A percentile compares a stretch with the other conserved stretches of the same genome.
Evolutionary conservation across 2,113 vertebrate genomes (phyloP).

Genomic region (Aptenodytes patagonicus): DNA sequence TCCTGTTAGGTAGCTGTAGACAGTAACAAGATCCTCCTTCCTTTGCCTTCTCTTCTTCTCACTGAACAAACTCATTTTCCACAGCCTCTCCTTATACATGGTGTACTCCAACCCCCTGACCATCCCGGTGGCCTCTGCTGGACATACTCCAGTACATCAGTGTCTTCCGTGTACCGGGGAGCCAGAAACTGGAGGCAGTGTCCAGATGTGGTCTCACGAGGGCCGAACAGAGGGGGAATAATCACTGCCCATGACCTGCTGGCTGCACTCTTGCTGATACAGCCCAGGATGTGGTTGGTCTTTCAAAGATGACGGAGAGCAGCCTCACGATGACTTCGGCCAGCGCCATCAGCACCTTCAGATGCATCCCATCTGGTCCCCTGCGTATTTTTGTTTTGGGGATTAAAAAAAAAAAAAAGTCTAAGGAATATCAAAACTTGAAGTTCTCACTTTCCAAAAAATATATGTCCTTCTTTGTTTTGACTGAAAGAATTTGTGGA

Average conservation of each 20-base stretch:
- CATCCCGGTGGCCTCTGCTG: not conserved
- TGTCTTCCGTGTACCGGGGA: not conserved
- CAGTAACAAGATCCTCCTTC: not conserved
- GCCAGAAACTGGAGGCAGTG: not conserved
- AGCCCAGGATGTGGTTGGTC: not conserved
- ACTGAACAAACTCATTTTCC: not conserved
- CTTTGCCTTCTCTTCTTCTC: not conserved
- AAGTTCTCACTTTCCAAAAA: not conserved
- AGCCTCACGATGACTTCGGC: not conserved
- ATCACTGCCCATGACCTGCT: not conserved
- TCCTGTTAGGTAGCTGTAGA: not conserved
- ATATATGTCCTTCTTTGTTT: not conserved
- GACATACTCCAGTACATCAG: not conserved
- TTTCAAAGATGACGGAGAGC: not conserved
- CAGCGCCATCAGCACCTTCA: not conserved
- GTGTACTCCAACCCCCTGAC: not conserved
- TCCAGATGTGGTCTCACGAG: not conserved
- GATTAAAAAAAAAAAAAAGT: not conserved
- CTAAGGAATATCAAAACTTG: not conserved
- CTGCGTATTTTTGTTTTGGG: not conserved
- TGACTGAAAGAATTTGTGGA: not conserved
- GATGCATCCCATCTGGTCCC: not conserved
- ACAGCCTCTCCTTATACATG: not conserved
- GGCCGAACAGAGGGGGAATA: not conserved
- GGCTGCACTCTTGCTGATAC: not conserved